Evolutionary conservation across 2,797 vertebrate species (phyloP).

Genomic region (Phoeniculus purpureus): DNA sequence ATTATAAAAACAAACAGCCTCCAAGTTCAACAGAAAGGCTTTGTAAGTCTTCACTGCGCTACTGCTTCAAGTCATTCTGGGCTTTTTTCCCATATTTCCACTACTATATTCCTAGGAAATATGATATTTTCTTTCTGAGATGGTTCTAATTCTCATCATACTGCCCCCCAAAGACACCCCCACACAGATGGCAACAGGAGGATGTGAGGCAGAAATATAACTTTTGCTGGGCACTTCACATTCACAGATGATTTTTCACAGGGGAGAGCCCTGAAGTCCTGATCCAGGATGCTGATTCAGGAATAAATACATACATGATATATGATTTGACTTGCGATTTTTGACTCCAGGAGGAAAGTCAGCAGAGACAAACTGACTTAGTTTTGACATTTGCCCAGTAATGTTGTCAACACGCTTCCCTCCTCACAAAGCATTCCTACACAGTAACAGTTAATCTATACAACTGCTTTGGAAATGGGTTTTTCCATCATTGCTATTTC

Average conservation of each 20-base stretch:
- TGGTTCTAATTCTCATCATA: constrained; percentile 12
- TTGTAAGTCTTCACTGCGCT: neutral
- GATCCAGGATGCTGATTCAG: neutral
- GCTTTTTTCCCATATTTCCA: neutral
- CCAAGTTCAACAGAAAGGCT: neutral
- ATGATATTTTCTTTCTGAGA: constrained; percentile 30
- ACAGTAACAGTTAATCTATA: constrained; percentile 38
- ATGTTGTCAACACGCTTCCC: neutral
- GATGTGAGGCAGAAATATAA: constrained; percentile 15
- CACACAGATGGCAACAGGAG: constrained; percentile 50
- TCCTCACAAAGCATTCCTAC: neutral
- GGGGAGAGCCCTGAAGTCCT: constrained; percentile 18
- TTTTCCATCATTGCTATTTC: constrained; percentile 33
- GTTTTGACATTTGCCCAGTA: constrained; percentile 33
- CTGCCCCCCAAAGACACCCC: constrained; percentile 46
- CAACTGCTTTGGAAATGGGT: neutral
- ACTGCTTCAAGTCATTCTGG: neutral
- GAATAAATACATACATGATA: neutral
- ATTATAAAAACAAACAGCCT: neutral
- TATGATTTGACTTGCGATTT: neutral
- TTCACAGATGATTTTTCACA: neutral
- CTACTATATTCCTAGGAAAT: constrained; percentile 18
- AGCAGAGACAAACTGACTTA: neutral
- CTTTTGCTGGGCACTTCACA: constrained; percentile 20
- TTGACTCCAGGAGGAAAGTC: neutral